phyloP scores from a whole-genome alignment of 1,140 invertebrate genomes.

The Eriosoma lanigerum region DNA sequence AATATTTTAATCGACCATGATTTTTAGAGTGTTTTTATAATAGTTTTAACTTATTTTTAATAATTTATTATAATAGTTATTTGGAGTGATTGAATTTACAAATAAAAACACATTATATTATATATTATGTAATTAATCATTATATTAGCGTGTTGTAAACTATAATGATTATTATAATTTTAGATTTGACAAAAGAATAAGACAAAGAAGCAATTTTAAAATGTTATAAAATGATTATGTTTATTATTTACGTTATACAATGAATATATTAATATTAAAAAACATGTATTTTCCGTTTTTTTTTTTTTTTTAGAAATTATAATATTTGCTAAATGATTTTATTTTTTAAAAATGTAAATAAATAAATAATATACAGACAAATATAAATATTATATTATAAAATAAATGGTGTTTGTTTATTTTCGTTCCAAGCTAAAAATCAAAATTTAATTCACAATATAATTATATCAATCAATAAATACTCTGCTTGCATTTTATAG shows the following conservation, averaged over 20 bases:
- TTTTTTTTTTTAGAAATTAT: constrained; percentile 30
- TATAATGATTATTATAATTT: constrained; percentile 41
- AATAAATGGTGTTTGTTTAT: neutral
- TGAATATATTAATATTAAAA: constrained; percentile 19
- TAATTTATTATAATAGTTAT: constrained; percentile 49
- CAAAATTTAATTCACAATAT: no score
- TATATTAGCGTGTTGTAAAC: constrained; percentile 22
- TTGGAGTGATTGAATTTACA: constrained; percentile 23
- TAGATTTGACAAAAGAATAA: constrained; percentile 5
- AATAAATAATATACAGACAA: constrained; percentile 41
- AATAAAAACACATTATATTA: constrained; percentile 30
- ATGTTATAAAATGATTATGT: constrained; percentile 41
- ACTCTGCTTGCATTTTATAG: no score
- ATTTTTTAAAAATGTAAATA: constrained; percentile 40
- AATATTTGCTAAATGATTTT: constrained; percentile 50
- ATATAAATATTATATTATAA: constrained; percentile 34
- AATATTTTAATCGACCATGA: constrained; percentile 46
- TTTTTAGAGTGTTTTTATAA: constrained; percentile 50
- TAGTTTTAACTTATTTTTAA: constrained; percentile 50
- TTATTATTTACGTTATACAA: constrained; percentile 48
- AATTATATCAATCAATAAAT: no score
- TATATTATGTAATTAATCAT: constrained; percentile 34
- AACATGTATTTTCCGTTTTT: constrained; percentile 47
- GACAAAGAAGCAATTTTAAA: neutral
- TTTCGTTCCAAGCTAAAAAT: neutral